Evolutionary conservation across 2,797 vertebrate genomes (phyloP).

Genomic region (Sebastes iracundus): DNA sequence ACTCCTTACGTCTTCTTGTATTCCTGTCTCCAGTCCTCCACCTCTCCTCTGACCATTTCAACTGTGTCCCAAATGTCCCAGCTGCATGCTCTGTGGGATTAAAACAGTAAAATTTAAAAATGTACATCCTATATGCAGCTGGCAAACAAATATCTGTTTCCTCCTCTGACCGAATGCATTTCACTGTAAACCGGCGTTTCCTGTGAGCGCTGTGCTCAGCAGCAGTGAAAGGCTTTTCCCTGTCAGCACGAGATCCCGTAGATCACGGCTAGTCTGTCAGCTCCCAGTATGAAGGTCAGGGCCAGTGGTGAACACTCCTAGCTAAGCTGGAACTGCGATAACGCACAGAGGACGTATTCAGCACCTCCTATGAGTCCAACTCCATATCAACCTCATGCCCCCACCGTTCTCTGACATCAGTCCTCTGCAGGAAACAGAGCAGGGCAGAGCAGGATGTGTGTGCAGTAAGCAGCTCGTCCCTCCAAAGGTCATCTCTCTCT

Average conservation of each 20-base stretch:
- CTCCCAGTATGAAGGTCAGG: constrained; percentile 62
- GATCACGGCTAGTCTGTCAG: constrained; percentile 47
- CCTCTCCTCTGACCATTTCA: constrained; percentile 32
- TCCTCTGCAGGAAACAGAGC: constrained; percentile 74
- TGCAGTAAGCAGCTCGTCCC: constrained; percentile 43
- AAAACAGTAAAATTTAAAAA: constrained; percentile 44
- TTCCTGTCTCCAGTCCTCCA: constrained; percentile 29
- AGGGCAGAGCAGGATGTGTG: constrained; percentile 75
- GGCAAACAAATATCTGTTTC: constrained; percentile 58
- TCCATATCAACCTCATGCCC: constrained; percentile 31
- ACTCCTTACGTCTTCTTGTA: constrained; percentile 18
- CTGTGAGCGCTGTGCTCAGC: constrained; percentile 47
- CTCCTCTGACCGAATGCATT: constrained; percentile 43
- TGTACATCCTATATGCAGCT: constrained; percentile 53
- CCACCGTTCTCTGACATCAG: constrained; percentile 65
- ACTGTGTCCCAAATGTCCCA: constrained; percentile 29
- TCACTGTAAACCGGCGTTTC: constrained; percentile 55
- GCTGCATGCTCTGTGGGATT: constrained; percentile 24
- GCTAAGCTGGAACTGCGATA: constrained; percentile 49
- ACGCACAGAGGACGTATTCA: constrained; percentile 49
- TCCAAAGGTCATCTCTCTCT: constrained; percentile 61
- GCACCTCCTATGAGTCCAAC: constrained; percentile 34
- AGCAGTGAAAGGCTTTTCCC: constrained; percentile 47
- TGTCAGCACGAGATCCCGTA: constrained; percentile 57
- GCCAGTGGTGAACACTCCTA: constrained; percentile 39